These are phyloP conservation scores for Megalonaias nervosa DNA, from an alignment of 1,140 invertebrate genomes.

Conservation along the genomic window DNA sequence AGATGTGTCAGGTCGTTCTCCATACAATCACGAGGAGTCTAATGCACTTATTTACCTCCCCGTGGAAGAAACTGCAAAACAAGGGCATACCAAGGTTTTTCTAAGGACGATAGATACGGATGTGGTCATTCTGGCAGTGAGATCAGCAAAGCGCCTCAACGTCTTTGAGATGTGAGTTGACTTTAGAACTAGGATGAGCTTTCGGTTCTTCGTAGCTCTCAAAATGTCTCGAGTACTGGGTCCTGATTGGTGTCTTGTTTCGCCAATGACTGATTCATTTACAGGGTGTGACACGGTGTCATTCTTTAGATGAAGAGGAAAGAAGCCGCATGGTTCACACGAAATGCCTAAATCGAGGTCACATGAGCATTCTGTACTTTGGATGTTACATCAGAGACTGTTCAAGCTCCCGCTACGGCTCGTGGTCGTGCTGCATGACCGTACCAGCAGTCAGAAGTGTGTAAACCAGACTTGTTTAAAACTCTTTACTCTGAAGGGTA, in stretches of 20 bases:
- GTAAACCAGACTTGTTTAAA: slow-evolving; percentile 31
- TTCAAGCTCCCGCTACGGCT: neutral
- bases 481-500: slow-evolving; percentile 33
- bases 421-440: slow-evolving; percentile 27
- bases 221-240: neutral
- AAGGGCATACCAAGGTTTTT: slow-evolving; percentile 26
- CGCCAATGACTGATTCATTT: slow-evolving; percentile 1
- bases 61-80: slow-evolving; percentile 31
- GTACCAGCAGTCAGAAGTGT: neutral
- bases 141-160: slow-evolving; percentile 3
- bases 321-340: slow-evolving; percentile 23
- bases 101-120: slow-evolving; percentile 51
- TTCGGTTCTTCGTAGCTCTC: slow-evolving; percentile 10
- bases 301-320: neutral
- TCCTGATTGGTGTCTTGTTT: neutral
- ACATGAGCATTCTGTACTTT: neutral
- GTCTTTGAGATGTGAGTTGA: slow-evolving; percentile 28
- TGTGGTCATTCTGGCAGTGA: slow-evolving; percentile 49
- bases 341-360: neutral
- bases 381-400: neutral
- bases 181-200: slow-evolving; percentile 34
- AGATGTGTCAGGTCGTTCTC: neutral
- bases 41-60: slow-evolving; percentile 50
- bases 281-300: slow-evolving; percentile 14
- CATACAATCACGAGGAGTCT: slow-evolving; percentile 56